Conservation (phyloP, 2,113 vertebrate species). For the Promerops cafer region DNA sequence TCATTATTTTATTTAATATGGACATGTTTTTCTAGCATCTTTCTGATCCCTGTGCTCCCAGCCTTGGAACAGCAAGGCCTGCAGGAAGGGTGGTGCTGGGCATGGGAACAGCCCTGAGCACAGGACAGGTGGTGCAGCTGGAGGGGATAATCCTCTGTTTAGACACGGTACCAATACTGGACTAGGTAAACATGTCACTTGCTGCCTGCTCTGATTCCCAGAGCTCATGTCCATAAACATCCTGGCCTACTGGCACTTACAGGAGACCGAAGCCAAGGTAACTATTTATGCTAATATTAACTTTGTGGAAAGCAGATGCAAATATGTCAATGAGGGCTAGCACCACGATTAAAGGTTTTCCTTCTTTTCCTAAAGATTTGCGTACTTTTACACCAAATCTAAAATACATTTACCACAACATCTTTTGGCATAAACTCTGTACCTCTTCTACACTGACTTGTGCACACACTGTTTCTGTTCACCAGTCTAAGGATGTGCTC, state of each 20-base stretch:
- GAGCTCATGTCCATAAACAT: background rate
- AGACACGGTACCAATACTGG: background rate
- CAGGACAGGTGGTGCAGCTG: background rate
- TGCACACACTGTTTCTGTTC: background rate
- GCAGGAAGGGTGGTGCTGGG: background rate
- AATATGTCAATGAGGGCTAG: background rate
- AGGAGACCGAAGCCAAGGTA: background rate
- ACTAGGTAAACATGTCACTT: background rate
- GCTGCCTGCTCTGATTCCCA: background rate
- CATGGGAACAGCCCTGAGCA: background rate
- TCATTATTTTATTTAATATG: background rate
- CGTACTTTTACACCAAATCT: background rate
- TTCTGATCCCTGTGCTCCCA: background rate
- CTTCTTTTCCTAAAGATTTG: background rate
- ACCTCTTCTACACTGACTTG: background rate
- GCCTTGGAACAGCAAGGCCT: background rate
- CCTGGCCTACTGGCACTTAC: background rate
- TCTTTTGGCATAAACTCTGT: background rate
- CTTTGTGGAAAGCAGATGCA: background rate
- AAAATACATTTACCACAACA: background rate
- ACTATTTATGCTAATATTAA: background rate
- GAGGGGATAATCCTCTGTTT: background rate
- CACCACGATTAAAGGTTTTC: background rate
- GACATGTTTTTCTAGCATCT: background rate
- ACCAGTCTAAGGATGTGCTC: background rate